Evolutionary conservation across 2,797 vertebrate genomes (phyloP).

Genomic region (Okamejei kenojei): DNA sequence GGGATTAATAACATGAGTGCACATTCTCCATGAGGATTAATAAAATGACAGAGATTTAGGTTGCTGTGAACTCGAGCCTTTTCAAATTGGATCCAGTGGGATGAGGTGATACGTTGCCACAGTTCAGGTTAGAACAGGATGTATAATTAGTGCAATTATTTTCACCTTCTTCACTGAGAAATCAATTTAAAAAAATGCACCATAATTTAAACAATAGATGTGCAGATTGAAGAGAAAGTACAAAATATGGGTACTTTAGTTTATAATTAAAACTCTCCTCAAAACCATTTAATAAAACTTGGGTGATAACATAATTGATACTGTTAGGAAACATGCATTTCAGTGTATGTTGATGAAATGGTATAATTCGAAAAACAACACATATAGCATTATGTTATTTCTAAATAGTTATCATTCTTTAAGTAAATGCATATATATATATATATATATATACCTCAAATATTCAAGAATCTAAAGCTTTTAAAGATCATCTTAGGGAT

Average conservation of each 20-base stretch:
- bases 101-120: constrained; percentile 34
- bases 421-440: not conserved
- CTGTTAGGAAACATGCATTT: not conserved
- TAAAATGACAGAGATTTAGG: constrained; percentile 34
- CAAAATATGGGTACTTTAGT: not conserved
- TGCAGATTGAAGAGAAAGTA: constrained; percentile 1
- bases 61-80: not conserved
- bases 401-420: not conserved
- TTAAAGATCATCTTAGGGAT: not conserved
- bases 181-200: not conserved
- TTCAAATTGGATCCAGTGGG: constrained; percentile 36
- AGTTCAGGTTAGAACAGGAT: constrained; percentile 17
- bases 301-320: not conserved
- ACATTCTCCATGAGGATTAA: constrained; percentile 36
- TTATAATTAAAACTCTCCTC: not conserved
- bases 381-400: not conserved
- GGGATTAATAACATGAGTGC: constrained; percentile 31
- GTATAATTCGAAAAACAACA: not conserved
- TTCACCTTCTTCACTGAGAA: constrained; percentile 12
- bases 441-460: not conserved
- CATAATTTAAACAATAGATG: not conserved
- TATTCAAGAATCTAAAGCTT: not conserved
- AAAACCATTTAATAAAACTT: not conserved
- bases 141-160: constrained; percentile 33
- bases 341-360: not conserved